Evolutionary conservation across 2,888 invertebrate species (phyloP), one percentile per base, ranked within the genome.

Genomic region (Rhynchonema sp.): DNA sequence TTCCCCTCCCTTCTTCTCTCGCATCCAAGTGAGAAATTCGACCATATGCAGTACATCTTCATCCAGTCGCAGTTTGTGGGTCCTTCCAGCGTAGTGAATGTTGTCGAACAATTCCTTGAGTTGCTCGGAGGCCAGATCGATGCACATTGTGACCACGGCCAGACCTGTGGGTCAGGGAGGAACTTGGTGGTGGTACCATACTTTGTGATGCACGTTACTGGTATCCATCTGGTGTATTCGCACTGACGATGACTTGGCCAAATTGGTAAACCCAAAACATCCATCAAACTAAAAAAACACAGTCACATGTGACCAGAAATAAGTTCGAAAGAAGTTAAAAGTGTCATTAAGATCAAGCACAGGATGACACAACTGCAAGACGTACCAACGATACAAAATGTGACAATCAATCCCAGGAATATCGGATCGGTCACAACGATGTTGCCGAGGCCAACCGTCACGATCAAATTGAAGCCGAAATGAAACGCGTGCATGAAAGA

Each of bases 401-500:
- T 71, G n/a, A 72, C 72, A 60, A 72, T 72, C 20, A 72, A 63
- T 25, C 68, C 69, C 55, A 72, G 64, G 60, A 70, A 72, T 25
- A 72, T 62, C 58, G 67, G 67, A 61, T 72, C 68, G 1, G 65
- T 67, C 27, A 72, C 72, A 25, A 71, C 71, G 58, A 72, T 66
- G 60, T 72, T 70, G 59, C 72, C 72, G 56, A 72, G 63, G 30
- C 72, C 72, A 49, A 72, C 72, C n/a, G 72, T 72, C 52, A 72
- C 71, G 61, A 72, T 73, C 13, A 73, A 63, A 62, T 72, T 72
- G 65, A 72, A 72, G 56, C 72, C 70, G 62, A 72, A 72, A 61
- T 72, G 72, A 60, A 72, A 72, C 30, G 72, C 72, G 61, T 72
- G 72, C 59, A 72, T 66, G 66, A 72, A 72, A 57, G 69, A 66